phyloP scores from a whole-genome alignment of 2,113 vertebrate species.

The Nycticryphes semicollaris region DNA sequence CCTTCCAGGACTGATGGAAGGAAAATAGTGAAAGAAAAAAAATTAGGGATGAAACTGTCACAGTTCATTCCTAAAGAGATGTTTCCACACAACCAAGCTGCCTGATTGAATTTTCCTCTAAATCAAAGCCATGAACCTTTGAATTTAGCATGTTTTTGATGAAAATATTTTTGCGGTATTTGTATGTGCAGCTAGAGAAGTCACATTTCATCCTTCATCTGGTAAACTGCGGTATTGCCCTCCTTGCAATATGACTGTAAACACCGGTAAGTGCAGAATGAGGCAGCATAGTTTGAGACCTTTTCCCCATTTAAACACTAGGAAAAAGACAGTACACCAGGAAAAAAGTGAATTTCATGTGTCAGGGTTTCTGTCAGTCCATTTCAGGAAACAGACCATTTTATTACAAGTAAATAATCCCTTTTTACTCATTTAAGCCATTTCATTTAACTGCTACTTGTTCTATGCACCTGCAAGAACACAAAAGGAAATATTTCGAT shows the following conservation, averaged over 20 bases:
- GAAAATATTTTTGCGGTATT: neutral
- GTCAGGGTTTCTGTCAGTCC: neutral
- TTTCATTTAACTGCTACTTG: neutral
- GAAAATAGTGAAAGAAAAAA: neutral
- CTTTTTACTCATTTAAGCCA: neutral
- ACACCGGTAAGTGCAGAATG: fast-evolving
- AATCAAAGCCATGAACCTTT: neutral
- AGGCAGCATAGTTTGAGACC: neutral
- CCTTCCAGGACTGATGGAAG: neutral
- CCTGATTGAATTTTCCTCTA: neutral
- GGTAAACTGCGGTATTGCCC: neutral
- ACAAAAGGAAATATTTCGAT: neutral
- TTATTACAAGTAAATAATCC: neutral
- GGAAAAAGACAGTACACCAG: neutral
- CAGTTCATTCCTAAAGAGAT: neutral
- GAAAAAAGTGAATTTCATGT: neutral
- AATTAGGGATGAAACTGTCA: neutral
- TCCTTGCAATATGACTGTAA: fast-evolving
- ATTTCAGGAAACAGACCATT: neutral
- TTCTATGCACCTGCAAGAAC: neutral
- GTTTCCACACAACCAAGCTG: neutral
- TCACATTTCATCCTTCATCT: neutral
- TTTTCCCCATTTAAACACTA: neutral
- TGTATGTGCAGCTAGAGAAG: neutral
- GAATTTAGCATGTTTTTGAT: neutral